Evolutionary conservation across 2,113 vertebrate species (phyloP), one percentile per base, ranked within the genome.

Genomic region (Columba janthina): DNA sequence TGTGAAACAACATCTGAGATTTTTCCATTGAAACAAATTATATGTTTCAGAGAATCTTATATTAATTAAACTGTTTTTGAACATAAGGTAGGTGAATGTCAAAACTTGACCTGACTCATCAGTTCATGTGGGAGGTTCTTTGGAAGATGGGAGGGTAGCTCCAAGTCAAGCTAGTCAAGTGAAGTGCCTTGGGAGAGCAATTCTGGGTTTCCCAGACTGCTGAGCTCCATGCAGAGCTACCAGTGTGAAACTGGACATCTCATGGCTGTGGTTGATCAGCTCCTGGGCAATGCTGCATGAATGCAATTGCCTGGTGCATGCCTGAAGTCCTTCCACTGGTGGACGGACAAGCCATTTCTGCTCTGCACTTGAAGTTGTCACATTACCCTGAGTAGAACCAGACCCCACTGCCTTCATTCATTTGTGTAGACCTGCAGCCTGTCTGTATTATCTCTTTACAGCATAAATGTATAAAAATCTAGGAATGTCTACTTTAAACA

Each of bases 281-380:
- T 85, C 21, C 88, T 66, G 58, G 44, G 21, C 10, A 53, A 13
- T 13, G 14, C 34, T 81, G 46, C 2, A 5, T 66, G 36, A 34
- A 46, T 36, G 10, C 11, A 66, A 17, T 19, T 60, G 11, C 26
- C 58, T 31, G 0, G 0, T 53, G 22, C 1, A 0, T 44, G 12
- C 36, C 67, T 38, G 22, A 54, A 71, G 42, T 25, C 42, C 28
- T 57, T 85, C 67, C 20, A 28, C 6, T 2, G 1, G 21, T 24
- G 29, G 56, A 15, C 0, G 1, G 26, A 66, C 1, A 2, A 48
- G 20, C 2, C 1, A 0, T 32, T 74, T 80, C 69, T 91, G 42
- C 8, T 24, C n/a, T 78, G 40, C 26, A 8, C 31, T 13, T 26
- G 21, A 19, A 22, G 21, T 31, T 74, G 24, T 7, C 11, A 2